Conservation (phyloP, 2,113 vertebrate species). For the Hydrolagus affinis region DNA sequence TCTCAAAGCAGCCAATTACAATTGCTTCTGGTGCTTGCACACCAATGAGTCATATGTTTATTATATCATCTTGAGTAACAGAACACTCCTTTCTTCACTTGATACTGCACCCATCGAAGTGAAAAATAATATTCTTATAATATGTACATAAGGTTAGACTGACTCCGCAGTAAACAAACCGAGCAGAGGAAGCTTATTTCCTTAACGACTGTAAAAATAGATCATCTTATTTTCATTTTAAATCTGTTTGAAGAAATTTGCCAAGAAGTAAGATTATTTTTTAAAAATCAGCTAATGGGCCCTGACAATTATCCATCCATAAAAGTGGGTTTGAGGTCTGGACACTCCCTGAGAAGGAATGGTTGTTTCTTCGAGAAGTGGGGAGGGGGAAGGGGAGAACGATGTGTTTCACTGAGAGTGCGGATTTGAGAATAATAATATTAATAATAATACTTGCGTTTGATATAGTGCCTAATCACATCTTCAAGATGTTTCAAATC, state of each 20-base stretch:
- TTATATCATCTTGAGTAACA: background rate
- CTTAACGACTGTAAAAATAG: background rate
- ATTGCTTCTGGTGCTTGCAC: conserved; percentile 7
- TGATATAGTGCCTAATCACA: too few species aligned
- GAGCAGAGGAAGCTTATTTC: background rate
- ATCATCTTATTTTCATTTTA: background rate
- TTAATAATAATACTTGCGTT: too few species aligned
- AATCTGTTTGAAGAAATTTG: background rate
- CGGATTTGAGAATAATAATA: too few species aligned
- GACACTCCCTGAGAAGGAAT: too few species aligned
- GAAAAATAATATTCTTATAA: conserved; percentile 18
- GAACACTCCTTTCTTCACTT: background rate
- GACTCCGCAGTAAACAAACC: background rate
- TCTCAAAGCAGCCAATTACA: too few species aligned
- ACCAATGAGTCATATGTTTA: background rate
- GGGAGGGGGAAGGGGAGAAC: too few species aligned
- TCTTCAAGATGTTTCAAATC: too few species aligned
- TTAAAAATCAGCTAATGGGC: background rate
- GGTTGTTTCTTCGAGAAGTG: too few species aligned
- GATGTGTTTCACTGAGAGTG: too few species aligned
- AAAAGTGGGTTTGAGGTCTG: background rate
- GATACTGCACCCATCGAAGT: background rate
- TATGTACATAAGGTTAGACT: background rate
- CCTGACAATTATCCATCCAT: conserved; percentile 1
- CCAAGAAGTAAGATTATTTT: background rate